Base-by-base conservation (phyloP, 2,113 vertebrate species). In the Microcebus lehilahytsara region DNA sequence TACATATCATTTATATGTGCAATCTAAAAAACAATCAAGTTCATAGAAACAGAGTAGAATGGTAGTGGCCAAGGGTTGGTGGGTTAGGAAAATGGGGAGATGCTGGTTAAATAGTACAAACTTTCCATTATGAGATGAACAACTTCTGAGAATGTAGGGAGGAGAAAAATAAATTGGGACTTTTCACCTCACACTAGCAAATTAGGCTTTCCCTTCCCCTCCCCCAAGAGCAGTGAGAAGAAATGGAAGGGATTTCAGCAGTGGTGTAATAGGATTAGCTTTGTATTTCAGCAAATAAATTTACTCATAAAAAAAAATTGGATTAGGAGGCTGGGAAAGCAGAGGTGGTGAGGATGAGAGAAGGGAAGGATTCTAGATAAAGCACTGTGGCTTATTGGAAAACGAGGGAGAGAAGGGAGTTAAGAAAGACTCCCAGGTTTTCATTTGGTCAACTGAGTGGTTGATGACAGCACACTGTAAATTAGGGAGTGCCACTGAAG, bases 41-140 rank as follows among this genome's bases (percentile, higher is more conserved):
- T 37, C 20, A 34, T 19, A 60, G 2, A 60, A 66, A 66, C 16
- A 91, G 2, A 74, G 7, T 32, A 66, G 9, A 67, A 27, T 34
- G 0, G 0, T 64, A 27, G 10, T n/a, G 51, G 16, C 51, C 20
- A 53, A 67, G 1, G 16, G 4, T 4, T 78, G 40, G 11, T 2
- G 56, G 6, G 1, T 49, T 2, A 72, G 60, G 6, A 3, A 69
- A 58, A 46, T 14, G 32, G 3, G 5, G 16, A 11, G 9, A 53
- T 40, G 6, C 12, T 62, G n/a, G 22, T 66, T 40, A 37, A 74
- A 74, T 46, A 62, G n/a, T 11, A 53, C n/a, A 67, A 69, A 1
- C 9, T 91, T 69, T 46, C 32, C 14, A 3, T 60, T 77, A 12
- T 16, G 40, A 62, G 16, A 3, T 40, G 30, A 74, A 72, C 14